Percentiles rank a stretch among this genome's conserved stretches.
Evolutionary conservation across 2,888 invertebrate genomes (phyloP).

Genomic region (Pachycephus smyrnensis): DNA sequence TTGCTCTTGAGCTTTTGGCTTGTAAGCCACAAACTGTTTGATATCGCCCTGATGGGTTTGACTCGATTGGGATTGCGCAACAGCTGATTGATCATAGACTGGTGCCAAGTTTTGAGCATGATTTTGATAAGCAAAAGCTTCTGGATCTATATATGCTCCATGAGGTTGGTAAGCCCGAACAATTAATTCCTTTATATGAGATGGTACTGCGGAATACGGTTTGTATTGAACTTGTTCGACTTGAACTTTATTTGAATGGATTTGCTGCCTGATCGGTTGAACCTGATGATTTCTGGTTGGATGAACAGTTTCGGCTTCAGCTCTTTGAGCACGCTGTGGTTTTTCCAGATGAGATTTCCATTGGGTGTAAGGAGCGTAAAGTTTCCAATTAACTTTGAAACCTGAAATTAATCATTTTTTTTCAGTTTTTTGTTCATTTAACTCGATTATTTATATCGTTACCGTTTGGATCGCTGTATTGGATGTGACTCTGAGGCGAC

Average conservation of each 20-base stretch:
- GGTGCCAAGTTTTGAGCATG: background rate
- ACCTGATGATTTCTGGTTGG: slow-evolving; percentile 14
- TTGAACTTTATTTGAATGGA: background rate
- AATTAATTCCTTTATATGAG: slow-evolving; percentile 52
- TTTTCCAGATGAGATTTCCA: slow-evolving; percentile 41
- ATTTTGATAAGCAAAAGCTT: slow-evolving; percentile 49
- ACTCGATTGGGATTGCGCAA: background rate
- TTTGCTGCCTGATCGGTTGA: background rate
- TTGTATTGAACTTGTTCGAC: slow-evolving; percentile 40
- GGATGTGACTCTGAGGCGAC: slow-evolving; percentile 50
- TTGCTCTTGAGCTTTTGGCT: background rate
- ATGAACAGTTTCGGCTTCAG: slow-evolving; percentile 28
- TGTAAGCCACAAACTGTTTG: background rate
- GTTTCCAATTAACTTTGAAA: slow-evolving; percentile 53
- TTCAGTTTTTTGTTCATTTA: background rate
- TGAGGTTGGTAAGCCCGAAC: slow-evolving; percentile 48
- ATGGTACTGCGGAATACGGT: slow-evolving; percentile 50
- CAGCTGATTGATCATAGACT: background rate
- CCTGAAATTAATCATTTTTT: slow-evolving; percentile 29
- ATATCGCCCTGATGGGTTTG: background rate
- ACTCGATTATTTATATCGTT: slow-evolving; percentile 8
- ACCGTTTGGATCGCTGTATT: slow-evolving; percentile 56
- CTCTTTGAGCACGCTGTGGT: slow-evolving; percentile 41
- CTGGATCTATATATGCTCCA: slow-evolving; percentile 53
- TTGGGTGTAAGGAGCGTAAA: slow-evolving; percentile 45